phyloP scores from a whole-genome alignment of 1,140 invertebrate species.

The Neodiprion fabricii region DNA sequence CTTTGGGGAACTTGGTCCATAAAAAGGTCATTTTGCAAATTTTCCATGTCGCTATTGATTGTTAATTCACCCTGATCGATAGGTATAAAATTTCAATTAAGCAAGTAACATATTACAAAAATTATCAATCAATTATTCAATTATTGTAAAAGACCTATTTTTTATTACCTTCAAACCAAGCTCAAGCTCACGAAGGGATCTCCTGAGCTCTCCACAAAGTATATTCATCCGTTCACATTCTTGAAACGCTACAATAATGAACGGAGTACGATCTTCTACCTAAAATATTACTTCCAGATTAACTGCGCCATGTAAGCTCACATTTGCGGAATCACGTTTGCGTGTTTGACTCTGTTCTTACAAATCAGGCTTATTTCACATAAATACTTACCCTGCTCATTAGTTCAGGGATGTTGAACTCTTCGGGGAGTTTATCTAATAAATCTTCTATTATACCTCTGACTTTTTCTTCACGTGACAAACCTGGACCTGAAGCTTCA shows the following conservation, averaged over 20 bases:
- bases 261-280: conserved; percentile 89
- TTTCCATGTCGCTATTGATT: conserved; percentile 92
- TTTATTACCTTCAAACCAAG: conserved; percentile 81
- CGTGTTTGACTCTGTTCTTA: not conserved
- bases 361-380: not conserved
- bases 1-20: conserved; percentile 84
- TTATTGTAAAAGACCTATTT: conserved; percentile 13
- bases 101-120: not conserved
- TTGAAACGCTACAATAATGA: conserved; percentile 91
- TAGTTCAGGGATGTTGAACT: conserved; percentile 87
- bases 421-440: conserved; percentile 86
- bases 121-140: conserved; percentile 18
- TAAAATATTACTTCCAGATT: conserved; percentile 21
- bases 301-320: not conserved
- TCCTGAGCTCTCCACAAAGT: conserved; percentile 79
- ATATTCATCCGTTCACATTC: conserved; percentile 96
- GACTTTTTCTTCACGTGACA: conserved; percentile 85
- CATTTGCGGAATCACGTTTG: not conserved
- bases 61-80: conserved; percentile 82
- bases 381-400: conserved; percentile 70
- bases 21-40: conserved; percentile 81
- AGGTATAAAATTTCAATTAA: conserved; percentile 8
- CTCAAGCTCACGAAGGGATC: conserved; percentile 85
- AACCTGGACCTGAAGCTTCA: conserved; percentile 67
- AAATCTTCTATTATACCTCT: conserved; percentile 86